Conservation (phyloP, 2,113 vertebrate species). For the Aegithalos caudatus region DNA sequence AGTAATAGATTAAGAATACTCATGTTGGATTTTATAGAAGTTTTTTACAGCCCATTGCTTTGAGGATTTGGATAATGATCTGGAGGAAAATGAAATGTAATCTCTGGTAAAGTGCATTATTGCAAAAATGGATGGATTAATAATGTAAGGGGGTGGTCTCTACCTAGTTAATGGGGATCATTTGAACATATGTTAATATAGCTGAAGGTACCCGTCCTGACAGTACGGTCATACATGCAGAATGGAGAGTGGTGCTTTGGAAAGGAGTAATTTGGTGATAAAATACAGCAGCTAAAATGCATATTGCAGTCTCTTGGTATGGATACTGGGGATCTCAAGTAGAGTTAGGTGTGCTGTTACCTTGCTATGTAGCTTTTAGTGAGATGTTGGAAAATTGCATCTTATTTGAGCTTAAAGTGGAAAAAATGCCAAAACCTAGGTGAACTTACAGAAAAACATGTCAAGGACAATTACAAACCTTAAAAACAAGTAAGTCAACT, state of each 20-base stretch:
- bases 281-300: not conserved
- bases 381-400: not conserved
- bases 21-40: not conserved
- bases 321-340: not conserved
- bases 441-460: not conserved
- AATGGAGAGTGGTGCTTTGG: not conserved
- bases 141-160: constrained; percentile 1
- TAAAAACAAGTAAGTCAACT: not conserved
- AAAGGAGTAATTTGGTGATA: not conserved
- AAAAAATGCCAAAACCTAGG: accelerated
- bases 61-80: constrained; percentile 12
- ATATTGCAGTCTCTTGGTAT: not conserved
- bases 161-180: not conserved
- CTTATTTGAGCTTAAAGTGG: not conserved
- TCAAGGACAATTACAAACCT: not conserved
- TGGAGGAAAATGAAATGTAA: not conserved
- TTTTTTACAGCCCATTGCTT: constrained; percentile 30
- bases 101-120: not conserved
- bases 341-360: not conserved
- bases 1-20: not conserved
- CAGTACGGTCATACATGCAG: not conserved
- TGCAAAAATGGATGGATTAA: not conserved
- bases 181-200: not conserved
- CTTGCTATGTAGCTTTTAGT: not conserved
- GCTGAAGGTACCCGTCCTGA: not conserved